Percentiles rank a stretch among this genome's conserved stretches.
Conservation (phyloP, 2,113 vertebrate genomes). For the Xiphorhynchus elegans region DNA sequence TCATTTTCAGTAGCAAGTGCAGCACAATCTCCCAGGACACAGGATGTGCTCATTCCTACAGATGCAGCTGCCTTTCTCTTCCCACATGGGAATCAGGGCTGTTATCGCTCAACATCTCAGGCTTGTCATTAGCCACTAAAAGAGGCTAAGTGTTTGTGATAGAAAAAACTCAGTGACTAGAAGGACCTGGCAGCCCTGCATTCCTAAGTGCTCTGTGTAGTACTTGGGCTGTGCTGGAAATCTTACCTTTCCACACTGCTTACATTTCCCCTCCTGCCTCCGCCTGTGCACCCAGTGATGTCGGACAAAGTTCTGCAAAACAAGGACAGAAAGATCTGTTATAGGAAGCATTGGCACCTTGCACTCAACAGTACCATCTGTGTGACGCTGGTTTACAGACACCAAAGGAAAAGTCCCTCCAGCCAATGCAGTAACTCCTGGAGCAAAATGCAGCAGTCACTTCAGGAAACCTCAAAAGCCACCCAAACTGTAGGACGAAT, state of each 20-base stretch:
- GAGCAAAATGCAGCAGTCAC: not conserved
- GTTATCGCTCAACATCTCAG: not conserved
- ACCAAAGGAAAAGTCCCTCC: not conserved
- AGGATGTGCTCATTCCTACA: not conserved
- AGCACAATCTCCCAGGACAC: not conserved
- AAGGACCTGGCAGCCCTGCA: not conserved
- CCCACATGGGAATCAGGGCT: not conserved
- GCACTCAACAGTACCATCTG: not conserved
- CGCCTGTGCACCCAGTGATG: constrained; percentile 98
- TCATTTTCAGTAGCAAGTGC: not conserved
- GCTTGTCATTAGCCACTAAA: not conserved
- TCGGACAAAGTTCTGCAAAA: constrained; percentile 87
- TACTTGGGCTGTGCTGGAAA: not conserved
- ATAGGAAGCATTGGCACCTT: not conserved
- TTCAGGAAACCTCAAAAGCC: not conserved
- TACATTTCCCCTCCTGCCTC: constrained; percentile 95
- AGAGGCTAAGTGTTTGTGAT: not conserved
- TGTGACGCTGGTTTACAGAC: not conserved
- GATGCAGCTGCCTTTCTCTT: not conserved
- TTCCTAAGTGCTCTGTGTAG: fast-evolving
- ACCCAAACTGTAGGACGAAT: not conserved
- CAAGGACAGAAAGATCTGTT: not conserved
- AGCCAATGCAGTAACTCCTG: not conserved
- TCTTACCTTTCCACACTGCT: constrained; percentile 95
- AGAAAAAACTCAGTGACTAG: not conserved